Conservation (phyloP, 2,113 vertebrate genomes). For the Hipposideros armiger region DNA sequence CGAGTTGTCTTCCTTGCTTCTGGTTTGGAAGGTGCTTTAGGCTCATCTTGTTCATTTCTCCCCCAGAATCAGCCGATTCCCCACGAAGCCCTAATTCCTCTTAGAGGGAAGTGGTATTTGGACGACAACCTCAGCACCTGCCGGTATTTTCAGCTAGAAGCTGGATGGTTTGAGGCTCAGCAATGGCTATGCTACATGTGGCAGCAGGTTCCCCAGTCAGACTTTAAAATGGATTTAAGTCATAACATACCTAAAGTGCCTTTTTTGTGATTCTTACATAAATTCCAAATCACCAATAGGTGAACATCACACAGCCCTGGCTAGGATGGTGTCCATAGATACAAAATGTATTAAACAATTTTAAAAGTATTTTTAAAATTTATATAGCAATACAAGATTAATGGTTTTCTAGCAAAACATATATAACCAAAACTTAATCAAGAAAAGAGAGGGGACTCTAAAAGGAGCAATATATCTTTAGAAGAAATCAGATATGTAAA, state of each 20-base stretch:
- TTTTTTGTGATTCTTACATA: background rate
- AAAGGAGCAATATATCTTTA: background rate
- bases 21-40: background rate
- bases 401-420: background rate
- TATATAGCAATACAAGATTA: background rate
- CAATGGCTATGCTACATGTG: accelerated
- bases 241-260: no score
- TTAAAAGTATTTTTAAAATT: background rate
- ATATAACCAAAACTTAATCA: background rate
- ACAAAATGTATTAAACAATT: background rate
- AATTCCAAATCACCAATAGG: background rate
- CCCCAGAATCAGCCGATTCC: background rate
- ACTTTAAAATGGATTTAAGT: background rate
- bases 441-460: background rate
- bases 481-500: background rate
- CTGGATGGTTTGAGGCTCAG: background rate
- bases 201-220: background rate
- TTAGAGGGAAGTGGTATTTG: background rate
- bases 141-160: background rate
- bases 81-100: background rate
- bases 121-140: background rate
- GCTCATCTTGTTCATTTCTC: background rate
- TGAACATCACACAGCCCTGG: background rate
- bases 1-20: background rate
- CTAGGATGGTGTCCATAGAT: background rate